Base-by-base conservation (phyloP, 2,113 vertebrate species). In the Ornithorhynchus anatinus region DNA sequence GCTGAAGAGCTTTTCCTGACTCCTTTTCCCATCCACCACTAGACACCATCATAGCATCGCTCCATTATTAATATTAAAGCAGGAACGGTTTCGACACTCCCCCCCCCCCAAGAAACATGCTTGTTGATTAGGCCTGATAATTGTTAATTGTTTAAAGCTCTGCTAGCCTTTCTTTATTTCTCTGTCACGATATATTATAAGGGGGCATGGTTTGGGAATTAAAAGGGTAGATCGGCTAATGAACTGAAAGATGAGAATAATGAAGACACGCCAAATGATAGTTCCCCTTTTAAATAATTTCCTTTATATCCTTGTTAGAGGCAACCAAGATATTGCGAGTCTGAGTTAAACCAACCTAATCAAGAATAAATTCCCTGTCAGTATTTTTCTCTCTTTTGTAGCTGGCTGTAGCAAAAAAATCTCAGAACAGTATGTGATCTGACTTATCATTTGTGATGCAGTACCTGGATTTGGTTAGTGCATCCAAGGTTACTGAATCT, bases 391-490 rank as follows among this genome's bases (percentile, higher is more conserved):
- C 20, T 72, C 76, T 45, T 23, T 67, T 40, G 50, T 52, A 40
- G 72, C 25, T 59, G 71, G 25, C 0, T 52, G 32, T 1, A 78
- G 72, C 65, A 73, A 73, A n/a, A n/a, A 61, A 50, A 37, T 32
- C 60, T 69, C 33, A 43, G 33, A 23, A 39, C 3, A 6, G 73
- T 45, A 9, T 84, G 61, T 82, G 52, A 57, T 66, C 61, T 67
- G 50, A 66, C 43, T 4, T 84, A 40, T 80, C 50, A 59, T 52
- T 66, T 69, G 19, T 90, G 84, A 88, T 51, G 59, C 74, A 89
- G 78, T 75, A 76, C 60, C 36, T 53, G 37, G 33, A 48, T 77
- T 85, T n/a, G n/a, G n/a, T n/a, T n/a, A n/a, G n/a, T n/a, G n/a
- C n/a, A n/a, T n/a, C n/a, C n/a, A n/a, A n/a, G n/a, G n/a, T n/a